Conservation (phyloP, 2,888 invertebrate species). For the Hypena proboscidalis region DNA sequence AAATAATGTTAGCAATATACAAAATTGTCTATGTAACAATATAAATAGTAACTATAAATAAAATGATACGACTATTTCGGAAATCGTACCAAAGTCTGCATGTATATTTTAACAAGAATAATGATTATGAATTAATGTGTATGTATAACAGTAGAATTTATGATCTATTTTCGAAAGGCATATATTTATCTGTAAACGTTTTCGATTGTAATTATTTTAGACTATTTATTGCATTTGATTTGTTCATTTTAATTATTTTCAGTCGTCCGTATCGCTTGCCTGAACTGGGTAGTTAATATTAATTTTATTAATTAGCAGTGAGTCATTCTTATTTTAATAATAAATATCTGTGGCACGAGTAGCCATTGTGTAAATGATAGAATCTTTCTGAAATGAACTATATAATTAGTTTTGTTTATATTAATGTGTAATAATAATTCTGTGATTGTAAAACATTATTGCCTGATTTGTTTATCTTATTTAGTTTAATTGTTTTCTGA, state of each 20-base stretch:
- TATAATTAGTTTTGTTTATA: slow-evolving; percentile 43
- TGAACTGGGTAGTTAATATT: slow-evolving; percentile 58
- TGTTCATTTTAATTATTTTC: slow-evolving; percentile 36
- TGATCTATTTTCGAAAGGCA: slow-evolving; percentile 40
- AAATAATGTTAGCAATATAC: too few species aligned
- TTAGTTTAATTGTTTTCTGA: slow-evolving; percentile 51
- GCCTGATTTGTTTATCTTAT: slow-evolving; percentile 54
- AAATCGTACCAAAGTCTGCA: slow-evolving; percentile 3
- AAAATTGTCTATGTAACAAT: not conserved
- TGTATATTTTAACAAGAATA: slow-evolving; percentile 8
- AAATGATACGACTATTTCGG: slow-evolving; percentile 8
- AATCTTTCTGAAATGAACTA: slow-evolving; percentile 42
- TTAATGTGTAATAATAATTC: slow-evolving; percentile 56
- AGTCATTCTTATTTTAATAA: slow-evolving; percentile 54
- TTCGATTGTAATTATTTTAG: slow-evolving; percentile 19
- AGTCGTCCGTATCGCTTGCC: slow-evolving; percentile 60
- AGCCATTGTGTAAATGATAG: slow-evolving; percentile 50
- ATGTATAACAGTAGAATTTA: slow-evolving; percentile 42
- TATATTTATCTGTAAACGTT: slow-evolving; percentile 25
- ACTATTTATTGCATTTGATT: slow-evolving; percentile 33
- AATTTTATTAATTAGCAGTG: slow-evolving; percentile 51
- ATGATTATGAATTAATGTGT: slow-evolving; percentile 37
- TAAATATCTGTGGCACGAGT: slow-evolving; percentile 36
- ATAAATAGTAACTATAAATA: not conserved
- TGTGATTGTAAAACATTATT: slow-evolving; percentile 65